Conservation (phyloP, 2,113 vertebrate species). For the Sander vitreus region DNA sequence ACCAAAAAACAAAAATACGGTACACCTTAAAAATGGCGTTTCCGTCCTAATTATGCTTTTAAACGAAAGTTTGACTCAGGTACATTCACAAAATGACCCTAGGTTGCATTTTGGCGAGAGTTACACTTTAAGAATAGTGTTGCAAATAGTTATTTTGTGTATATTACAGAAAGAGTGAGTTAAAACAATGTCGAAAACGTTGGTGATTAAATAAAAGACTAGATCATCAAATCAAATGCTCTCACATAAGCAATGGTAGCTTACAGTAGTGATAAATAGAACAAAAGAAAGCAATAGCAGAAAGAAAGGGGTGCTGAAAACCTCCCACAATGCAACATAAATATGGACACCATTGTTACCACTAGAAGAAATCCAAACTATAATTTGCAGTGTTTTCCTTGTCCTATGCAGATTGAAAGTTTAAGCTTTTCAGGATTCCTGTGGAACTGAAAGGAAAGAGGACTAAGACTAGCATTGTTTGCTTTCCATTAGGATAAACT, state of each 20-base stretch:
- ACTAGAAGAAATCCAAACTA: neutral
- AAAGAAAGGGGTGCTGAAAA: neutral
- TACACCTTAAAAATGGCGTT: no score
- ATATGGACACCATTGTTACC: neutral
- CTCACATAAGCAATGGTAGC: neutral
- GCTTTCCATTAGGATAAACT: neutral
- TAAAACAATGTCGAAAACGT: neutral
- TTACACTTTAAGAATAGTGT: neutral
- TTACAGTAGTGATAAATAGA: neutral
- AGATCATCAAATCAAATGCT: conserved; percentile 8
- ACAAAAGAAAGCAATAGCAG: conserved; percentile 2
- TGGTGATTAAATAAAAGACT: neutral
- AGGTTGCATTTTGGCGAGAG: no score
- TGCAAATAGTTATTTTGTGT: neutral
- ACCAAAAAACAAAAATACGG: no score
- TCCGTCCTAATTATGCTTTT: no score
- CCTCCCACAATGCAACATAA: neutral
- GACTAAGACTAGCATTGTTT: neutral
- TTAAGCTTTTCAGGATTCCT: neutral
- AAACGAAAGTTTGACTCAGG: no score
- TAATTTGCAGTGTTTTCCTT: neutral
- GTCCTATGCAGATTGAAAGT: neutral
- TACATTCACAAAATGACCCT: no score
- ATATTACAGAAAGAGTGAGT: neutral
- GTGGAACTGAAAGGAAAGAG: neutral